phyloP scores from a whole-genome alignment of 2,888 invertebrate species.

The Leucoptera coffeella region DNA sequence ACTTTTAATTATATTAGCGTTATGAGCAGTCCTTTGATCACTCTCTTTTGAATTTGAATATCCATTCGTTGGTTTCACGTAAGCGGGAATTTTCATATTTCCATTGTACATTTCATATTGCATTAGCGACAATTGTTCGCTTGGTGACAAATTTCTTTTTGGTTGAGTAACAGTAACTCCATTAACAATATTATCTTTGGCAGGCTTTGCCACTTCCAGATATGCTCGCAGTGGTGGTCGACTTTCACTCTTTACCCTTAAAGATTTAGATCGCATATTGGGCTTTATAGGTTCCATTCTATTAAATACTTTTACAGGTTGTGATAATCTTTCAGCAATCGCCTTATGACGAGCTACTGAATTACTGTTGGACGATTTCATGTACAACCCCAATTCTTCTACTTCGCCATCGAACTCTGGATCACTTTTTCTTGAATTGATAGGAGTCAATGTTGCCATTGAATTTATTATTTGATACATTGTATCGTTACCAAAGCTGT shows the following conservation, averaged over 20 bases:
- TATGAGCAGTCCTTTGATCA: slow-evolving; percentile 39
- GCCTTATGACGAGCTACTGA: slow-evolving; percentile 41
- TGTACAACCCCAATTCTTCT: slow-evolving; percentile 43
- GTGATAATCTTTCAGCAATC: slow-evolving; percentile 35
- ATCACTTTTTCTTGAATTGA: slow-evolving; percentile 27
- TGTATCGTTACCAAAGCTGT: slow-evolving; percentile 18
- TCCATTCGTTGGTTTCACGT: slow-evolving; percentile 20
- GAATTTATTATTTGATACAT: slow-evolving; percentile 43
- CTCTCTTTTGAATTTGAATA: slow-evolving; percentile 35
- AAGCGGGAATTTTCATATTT: slow-evolving; percentile 18
- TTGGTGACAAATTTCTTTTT: slow-evolving; percentile 45
- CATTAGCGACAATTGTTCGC: slow-evolving; percentile 45
- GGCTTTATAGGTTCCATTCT: slow-evolving; percentile 35
- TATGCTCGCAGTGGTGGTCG: slow-evolving; percentile 35
- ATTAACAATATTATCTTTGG: slow-evolving; percentile 21
- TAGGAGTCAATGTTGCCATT: slow-evolving; percentile 40
- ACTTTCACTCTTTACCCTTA: slow-evolving; percentile 47
- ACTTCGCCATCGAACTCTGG: slow-evolving; percentile 26
- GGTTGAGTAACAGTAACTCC: slow-evolving; percentile 47
- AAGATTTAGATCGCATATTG: slow-evolving; percentile 46
- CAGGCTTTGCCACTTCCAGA: slow-evolving; percentile 23
- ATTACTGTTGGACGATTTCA: slow-evolving; percentile 35
- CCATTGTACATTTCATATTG: slow-evolving; percentile 37
- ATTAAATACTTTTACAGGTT: slow-evolving; percentile 27
- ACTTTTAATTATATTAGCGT: slow-evolving; percentile 35